Conservation (phyloP, 1,140 invertebrate species). For the Diachasma alloeum region DNA sequence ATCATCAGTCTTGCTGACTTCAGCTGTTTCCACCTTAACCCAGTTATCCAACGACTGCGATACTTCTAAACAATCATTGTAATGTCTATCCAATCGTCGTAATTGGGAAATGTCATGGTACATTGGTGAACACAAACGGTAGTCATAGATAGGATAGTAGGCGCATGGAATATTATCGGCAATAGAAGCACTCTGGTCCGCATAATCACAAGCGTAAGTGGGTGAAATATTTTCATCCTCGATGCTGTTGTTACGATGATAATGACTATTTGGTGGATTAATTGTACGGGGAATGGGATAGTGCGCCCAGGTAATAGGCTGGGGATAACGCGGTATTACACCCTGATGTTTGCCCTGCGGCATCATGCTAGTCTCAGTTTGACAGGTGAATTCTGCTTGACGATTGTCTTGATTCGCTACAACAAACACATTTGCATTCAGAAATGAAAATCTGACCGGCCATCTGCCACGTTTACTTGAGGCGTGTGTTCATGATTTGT, state of each 20-base stretch:
- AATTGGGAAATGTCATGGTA: neutral
- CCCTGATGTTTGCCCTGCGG: slow-evolving; percentile 56
- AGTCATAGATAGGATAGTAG: slow-evolving; percentile 42
- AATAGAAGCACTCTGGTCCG: slow-evolving; percentile 20
- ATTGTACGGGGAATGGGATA: slow-evolving; percentile 40
- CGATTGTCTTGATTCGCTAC: slow-evolving; percentile 62
- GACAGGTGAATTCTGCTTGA: slow-evolving; percentile 59
- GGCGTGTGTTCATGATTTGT: neutral
- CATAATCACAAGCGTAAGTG: neutral
- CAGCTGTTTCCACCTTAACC: neutral
- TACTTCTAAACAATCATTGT: slow-evolving; percentile 28
- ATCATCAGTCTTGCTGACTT: neutral
- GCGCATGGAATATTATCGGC: slow-evolving; percentile 37
- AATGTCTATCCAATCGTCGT: slow-evolving; percentile 22
- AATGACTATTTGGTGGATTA: slow-evolving; percentile 23
- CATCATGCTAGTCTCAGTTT: slow-evolving; percentile 54
- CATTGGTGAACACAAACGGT: slow-evolving; percentile 6
- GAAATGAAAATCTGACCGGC: neutral
- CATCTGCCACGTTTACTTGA: neutral
- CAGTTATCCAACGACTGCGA: neutral
- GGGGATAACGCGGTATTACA: slow-evolving; percentile 40
- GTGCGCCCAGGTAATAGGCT: slow-evolving; percentile 43
- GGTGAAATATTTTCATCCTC: neutral
- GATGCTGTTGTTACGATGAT: neutral
- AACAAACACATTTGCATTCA: slow-evolving; percentile 56